Base-by-base conservation (phyloP, 2,797 vertebrate genomes). In the Enoplosus armatus region DNA sequence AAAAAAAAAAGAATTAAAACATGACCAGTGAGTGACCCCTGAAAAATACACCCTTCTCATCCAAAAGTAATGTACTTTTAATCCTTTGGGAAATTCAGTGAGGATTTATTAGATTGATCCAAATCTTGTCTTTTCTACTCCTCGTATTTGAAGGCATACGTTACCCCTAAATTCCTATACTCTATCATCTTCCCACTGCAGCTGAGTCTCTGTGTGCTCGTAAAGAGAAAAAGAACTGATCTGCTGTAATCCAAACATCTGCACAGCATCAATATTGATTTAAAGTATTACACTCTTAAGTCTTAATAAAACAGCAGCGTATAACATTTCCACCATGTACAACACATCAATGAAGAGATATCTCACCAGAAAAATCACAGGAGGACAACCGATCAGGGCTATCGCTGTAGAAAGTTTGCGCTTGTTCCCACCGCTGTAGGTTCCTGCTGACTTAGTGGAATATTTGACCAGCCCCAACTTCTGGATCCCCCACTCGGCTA, bases 341-440 rank as follows among this genome's bases (percentile, higher is more conserved):
- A 75, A 31, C 59, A 53, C 20, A 65, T 33, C 39, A 66, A 50
- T 61, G 33, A 72, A 74, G 39, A 53, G 66, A 56, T 20, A 59
- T 93, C 97, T 96, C 91, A 99, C 98, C 96, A 99, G 91, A 80
- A 99, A 99, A 73, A 99, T 91, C 26, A 99, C 96, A 0, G 97
- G 96, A 74, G 98, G 98, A 69, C 96, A 97, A 5, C 98, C 98
- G 16, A 99, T 99, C 89, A 99, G 89, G 55, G 98, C 97, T 55
- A 99, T 98, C 27, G 98, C 98, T 3, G 98, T 99, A 1, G 98
- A 99, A 20, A 99, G 97, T 87, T 99, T 99, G 72, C 98, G 96
- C 33, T 96, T 98, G 94, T 99, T 99, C 11, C 98, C 98, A 0
- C 98, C 98, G 0, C 98, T 99, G 89, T 98, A 99, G 77, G 96